Base-by-base conservation (phyloP, 53 echinoderm and acorn worm genomes). In the Pentamera pediparva region DNA sequence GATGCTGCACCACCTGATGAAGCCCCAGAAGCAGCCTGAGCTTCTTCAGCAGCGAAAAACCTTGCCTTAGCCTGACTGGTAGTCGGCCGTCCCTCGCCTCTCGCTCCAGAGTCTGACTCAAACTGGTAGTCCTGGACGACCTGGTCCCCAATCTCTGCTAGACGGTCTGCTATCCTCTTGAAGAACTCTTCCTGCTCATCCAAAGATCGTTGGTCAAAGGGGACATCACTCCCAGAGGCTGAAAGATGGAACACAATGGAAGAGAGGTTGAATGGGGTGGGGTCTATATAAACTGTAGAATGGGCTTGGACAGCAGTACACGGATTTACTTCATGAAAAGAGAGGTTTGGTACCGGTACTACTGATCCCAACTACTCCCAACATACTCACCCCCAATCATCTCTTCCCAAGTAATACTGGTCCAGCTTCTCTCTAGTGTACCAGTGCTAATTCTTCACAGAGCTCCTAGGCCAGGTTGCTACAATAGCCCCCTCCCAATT, bases 111-210 rank as follows among this genome's bases (percentile, higher is more conserved):
- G 61, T 84, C 81, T 24, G 47, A 67, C 45, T 67, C 47, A 43
- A 47, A 67, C 6, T 47, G 47, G 81, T 89, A 86, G 19, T 92
- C 89, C 27, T 74, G 69, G 43, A 86, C 74, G 56, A 90, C 81
- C 79, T 84, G 84, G 60, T 93, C 93, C 5, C 93, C 93, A 18
- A 93, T 93, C 84, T 80, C 79, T 19, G 93, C 89, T 56, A 93
- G 65, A 52, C 86, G 51, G 84, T 86, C 87, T 8, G 93, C 93
- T 39, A 89, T 89, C 26, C 84, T 83, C 70, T 89, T 89, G 79
- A 86, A 89, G 79, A 86, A 89, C 32, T 93, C 81, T 50, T 93
- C 93, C 39, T 82, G 81, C 37, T 93, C 93, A 0, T 65, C 67
- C 26, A 74, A 78, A 37, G 82, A 83, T 5, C 86, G 41, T 39